phyloP scores from a whole-genome alignment of 2,888 invertebrate genomes.

The Drosophila falleni region DNA sequence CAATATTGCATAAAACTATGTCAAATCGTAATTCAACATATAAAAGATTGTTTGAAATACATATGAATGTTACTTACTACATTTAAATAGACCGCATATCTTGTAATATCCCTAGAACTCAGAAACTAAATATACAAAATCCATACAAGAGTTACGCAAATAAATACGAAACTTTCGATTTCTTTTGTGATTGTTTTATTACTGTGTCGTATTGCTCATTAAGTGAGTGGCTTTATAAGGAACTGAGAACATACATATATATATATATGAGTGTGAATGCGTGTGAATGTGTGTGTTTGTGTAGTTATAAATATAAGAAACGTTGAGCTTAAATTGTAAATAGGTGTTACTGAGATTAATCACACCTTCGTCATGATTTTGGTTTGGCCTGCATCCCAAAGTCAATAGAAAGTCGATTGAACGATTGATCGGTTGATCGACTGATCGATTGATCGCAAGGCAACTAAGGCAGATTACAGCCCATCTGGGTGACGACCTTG shows the following conservation, averaged over 20 bases:
- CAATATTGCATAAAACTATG: too few relatives aligned
- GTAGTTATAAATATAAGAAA: constrained; percentile 1
- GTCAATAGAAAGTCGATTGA: not conserved
- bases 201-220: constrained; percentile 23
- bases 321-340: constrained; percentile 34
- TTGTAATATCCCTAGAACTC: not conserved
- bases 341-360: constrained; percentile 39
- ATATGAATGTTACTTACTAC: not conserved
- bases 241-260: constrained; percentile 31
- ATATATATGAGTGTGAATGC: not conserved
- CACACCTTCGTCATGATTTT: not conserved
- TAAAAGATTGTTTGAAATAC: too few relatives aligned
- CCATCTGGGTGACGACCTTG: constrained; percentile 86
- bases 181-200: constrained; percentile 15
- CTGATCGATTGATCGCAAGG: not conserved
- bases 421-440: not conserved
- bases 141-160: not conserved
- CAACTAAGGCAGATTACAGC: constrained; percentile 85
- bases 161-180: not conserved
- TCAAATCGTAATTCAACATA: too few relatives aligned
- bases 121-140: not conserved
- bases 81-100: not conserved
- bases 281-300: not conserved
- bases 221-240: constrained; percentile 33
- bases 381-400: constrained; percentile 20